Conservation (phyloP, 1,140 invertebrate species). For the Eriocheir sinensis region DNA sequence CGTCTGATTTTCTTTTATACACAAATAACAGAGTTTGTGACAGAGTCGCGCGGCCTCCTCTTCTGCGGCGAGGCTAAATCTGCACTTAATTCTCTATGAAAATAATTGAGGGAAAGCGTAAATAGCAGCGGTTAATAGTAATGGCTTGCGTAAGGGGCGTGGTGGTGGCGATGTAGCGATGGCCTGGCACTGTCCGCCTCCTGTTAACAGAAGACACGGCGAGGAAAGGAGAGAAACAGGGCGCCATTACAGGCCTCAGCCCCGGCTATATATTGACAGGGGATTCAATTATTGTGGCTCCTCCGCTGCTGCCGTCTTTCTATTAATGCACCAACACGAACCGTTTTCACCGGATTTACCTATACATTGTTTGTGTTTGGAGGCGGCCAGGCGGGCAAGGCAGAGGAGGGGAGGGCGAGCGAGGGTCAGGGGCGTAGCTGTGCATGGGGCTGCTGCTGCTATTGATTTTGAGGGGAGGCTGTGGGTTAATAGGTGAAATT, state of each 20-base stretch:
- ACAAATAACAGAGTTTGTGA: conserved; percentile 13
- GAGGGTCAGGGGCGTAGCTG: too few relatives aligned
- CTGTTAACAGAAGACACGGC: too few relatives aligned
- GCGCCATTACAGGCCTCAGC: background rate
- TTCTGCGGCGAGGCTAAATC: background rate
- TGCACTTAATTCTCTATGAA: background rate
- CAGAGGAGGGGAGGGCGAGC: too few relatives aligned
- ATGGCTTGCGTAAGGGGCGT: background rate
- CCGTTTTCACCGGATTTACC: background rate
- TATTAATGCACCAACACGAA: background rate
- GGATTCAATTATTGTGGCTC: background rate
- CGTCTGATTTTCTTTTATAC: background rate
- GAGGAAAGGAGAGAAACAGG: background rate
- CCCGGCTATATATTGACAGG: background rate
- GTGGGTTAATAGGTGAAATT: too few relatives aligned
- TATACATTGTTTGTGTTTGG: background rate
- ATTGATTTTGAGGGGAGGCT: too few relatives aligned
- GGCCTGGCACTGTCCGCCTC: too few relatives aligned
- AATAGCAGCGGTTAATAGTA: background rate
- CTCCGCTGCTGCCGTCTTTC: background rate
- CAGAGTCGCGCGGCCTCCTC: background rate
- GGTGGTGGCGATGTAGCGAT: too few relatives aligned
- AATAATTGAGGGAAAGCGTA: background rate
- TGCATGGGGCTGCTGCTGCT: too few relatives aligned
- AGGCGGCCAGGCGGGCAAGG: too few relatives aligned